Evolutionary conservation across 1,140 invertebrate species (phyloP), one percentile per base, ranked within the genome.

Genomic region (Choristoneura fumiferana): DNA sequence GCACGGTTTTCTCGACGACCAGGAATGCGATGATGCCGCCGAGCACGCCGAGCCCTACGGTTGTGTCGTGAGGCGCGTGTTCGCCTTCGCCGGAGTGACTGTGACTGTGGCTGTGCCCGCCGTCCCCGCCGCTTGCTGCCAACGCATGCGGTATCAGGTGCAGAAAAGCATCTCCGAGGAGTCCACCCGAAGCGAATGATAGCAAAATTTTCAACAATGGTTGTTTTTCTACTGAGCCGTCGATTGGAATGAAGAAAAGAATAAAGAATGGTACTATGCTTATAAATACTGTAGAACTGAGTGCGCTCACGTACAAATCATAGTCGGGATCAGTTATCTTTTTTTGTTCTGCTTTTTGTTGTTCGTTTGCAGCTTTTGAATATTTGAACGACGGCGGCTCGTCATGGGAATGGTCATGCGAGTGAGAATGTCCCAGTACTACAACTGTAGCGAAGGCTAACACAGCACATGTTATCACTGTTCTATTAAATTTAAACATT

Each of bases 121-220:
- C 84, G 18, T 89, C 84, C 43, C 91, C 88, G 15, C 64, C 78
- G 33, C 84, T 79, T 18, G 79, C 77, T 36, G 93, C 89, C 1
- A 98, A 91, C 12, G 98, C 97, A 91, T 99, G 98, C 34, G 98
- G 98, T 78, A 99, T 99, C 17, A 99, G 89, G 91, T 99, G 98
- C 1, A 99, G 89, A 90, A 99, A 99, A 4, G 98, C 97, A 91
- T 99, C 98, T 6, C 98, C 98, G 1, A 99, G 90, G 8, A 99
- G 89, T 60, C 98, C 97, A 49, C 98, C 98, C 4, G 97, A 98
- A 5, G 97, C 98, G 91, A 99, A 99, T 59, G 96, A 97, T 12
- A 99, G 88, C 10, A 99, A 87, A 36, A 98, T 92, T 87, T 98
- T 98, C 8, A 99, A 85, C 15, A 97, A 85, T 0, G 95, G 94